Evolutionary conservation across 2,888 invertebrate species (phyloP).

Genomic region (Chloroclystis v-ata): DNA sequence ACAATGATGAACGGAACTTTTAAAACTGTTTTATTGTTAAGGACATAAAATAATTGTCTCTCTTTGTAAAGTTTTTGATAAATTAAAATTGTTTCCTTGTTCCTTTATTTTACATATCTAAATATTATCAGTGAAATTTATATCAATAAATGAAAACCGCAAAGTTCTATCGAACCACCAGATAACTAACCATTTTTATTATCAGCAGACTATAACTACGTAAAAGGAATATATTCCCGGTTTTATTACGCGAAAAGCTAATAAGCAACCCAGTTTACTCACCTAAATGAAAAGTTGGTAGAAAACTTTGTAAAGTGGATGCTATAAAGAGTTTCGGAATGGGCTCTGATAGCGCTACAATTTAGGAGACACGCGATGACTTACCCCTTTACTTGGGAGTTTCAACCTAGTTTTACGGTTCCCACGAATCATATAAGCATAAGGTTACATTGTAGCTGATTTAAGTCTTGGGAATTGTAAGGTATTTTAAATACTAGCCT

Average conservation of each 20-base stretch:
- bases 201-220: background rate
- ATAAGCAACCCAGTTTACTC: constrained; percentile 10
- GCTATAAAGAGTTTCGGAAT: constrained; percentile 13
- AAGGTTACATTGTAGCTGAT: too few species aligned
- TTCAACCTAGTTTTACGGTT: background rate
- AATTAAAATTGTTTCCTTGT: too few species aligned
- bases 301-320: constrained; percentile 8
- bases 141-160: background rate
- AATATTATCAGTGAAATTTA: too few species aligned
- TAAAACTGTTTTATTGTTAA: too few species aligned
- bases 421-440: background rate
- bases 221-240: background rate
- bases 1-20: too few species aligned
- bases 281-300: constrained; percentile 12
- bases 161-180: too few species aligned
- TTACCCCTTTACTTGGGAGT: background rate
- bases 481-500: too few species aligned
- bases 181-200: too few species aligned
- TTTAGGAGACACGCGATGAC: constrained; percentile 17
- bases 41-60: too few species aligned
- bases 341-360: constrained; percentile 10
- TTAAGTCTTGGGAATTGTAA: too few species aligned
- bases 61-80: too few species aligned
- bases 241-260: constrained; percentile 7
- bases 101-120: too few species aligned